Base-by-base conservation (phyloP, 2,113 vertebrate genomes). In the Prinia subflava region DNA sequence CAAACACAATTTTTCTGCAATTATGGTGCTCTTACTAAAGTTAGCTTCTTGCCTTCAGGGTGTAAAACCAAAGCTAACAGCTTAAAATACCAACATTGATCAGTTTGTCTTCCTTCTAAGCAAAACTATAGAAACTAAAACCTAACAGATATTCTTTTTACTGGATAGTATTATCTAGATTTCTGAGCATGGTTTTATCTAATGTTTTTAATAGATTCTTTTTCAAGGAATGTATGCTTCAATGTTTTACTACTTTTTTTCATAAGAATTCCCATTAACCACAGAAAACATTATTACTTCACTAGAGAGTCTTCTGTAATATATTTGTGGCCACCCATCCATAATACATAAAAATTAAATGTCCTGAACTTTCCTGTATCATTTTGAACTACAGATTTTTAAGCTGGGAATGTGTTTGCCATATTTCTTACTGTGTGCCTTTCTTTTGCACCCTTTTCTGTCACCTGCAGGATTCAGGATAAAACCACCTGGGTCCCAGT, bases 11-110 rank as follows among this genome's bases (percentile, higher is more conserved):
- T 63, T 63, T 76, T 92, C 93, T 91, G 30, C 42, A 76, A 88
- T 91, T 95, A 62, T 83, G 59, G 65, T 11, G 14, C 21, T 85
- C 25, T 75, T 87, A 85, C 33, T 89, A 53, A 93, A 92, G 52
- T 94, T 87, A 92, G 5, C 23, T 88, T 73, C 68, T 94, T 79
- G 41, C 47, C 75, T 92, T 88, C 83, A 77, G 68, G 74, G 80
- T 82, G 37, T 79, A 49, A 89, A 96, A 74, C 74, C 80, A 95
- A 96, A 95, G 42, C 31, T 70, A 96, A 82, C 15, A 76, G 44
- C 35, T 83, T 89, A 93, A 95, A 95, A 96, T 88, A 63, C 22
- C 0, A 0, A 23, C 5, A 55, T n/a, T 13, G 4, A n/a, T 30
- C 20, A 47, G 23, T 30, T 55, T 73, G 31, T 76, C 59, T 39